phyloP scores from a whole-genome alignment of 2,888 invertebrate genomes.

The Electrophaes corylata region DNA sequence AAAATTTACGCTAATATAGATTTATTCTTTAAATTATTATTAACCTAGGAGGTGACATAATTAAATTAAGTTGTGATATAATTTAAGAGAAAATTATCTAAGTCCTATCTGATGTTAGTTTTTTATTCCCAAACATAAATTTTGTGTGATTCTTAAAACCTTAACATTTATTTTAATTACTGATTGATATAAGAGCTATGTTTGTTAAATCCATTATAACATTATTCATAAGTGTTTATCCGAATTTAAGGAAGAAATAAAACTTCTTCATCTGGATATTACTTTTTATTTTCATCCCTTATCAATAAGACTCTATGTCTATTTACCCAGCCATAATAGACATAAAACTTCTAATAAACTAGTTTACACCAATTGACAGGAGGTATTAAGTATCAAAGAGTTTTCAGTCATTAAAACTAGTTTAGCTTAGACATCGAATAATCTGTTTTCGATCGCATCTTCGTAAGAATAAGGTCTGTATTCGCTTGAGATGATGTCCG shows the following conservation, averaged over 20 bases:
- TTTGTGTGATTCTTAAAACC: too few relatives aligned
- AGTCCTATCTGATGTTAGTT: not conserved
- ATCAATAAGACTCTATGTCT: slow-evolving; percentile 46
- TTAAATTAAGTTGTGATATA: slow-evolving; percentile 47
- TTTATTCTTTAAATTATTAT: slow-evolving; percentile 34
- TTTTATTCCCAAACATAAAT: not conserved
- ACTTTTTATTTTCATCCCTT: slow-evolving; percentile 49
- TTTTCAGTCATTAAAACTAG: not conserved
- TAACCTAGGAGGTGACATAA: slow-evolving; percentile 67
- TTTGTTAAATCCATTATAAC: slow-evolving; percentile 24
- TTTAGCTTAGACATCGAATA: slow-evolving; percentile 33
- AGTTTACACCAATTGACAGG: slow-evolving; percentile 35
- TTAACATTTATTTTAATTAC: too few relatives aligned
- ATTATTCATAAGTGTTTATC: slow-evolving; percentile 28
- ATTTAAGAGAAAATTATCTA: slow-evolving; percentile 37
- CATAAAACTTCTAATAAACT: slow-evolving; percentile 41
- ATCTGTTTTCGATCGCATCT: slow-evolving; percentile 54
- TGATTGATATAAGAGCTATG: slow-evolving; percentile 26
- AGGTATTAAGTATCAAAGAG: slow-evolving; percentile 22
- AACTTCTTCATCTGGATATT: slow-evolving; percentile 39
- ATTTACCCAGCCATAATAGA: slow-evolving; percentile 58
- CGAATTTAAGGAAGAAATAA: slow-evolving; percentile 38
- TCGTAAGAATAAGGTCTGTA: slow-evolving; percentile 53
- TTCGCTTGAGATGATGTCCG: slow-evolving; percentile 50
- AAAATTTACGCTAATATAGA: slow-evolving; percentile 33